Percentiles rank a stretch among this genome's conserved stretches.
Conservation (phyloP, 2,797 vertebrate genomes). For the Xiphophorus birchmanni region DNA sequence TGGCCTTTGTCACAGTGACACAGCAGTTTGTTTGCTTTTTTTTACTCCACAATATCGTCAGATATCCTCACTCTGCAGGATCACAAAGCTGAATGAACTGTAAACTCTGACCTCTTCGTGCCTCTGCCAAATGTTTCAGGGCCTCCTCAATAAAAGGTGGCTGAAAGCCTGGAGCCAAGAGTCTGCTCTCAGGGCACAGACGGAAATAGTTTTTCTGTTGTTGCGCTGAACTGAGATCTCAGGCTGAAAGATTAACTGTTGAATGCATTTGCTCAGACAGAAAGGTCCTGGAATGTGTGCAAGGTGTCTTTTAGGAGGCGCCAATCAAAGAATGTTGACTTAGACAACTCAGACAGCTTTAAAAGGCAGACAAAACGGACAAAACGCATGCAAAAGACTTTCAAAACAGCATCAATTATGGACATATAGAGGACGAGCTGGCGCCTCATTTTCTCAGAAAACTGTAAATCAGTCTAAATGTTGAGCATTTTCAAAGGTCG, state of each 20-base stretch:
- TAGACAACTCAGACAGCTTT: background rate
- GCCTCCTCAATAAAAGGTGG: constrained; percentile 5
- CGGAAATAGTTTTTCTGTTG: constrained; percentile 7
- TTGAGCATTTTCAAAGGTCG: background rate
- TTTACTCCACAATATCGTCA: background rate
- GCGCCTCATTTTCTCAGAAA: background rate
- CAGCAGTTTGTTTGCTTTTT: constrained; percentile 5
- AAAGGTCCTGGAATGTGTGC: constrained; percentile 32
- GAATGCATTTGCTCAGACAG: constrained; percentile 12
- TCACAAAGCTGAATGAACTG: background rate
- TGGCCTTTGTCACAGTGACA: constrained; percentile 36
- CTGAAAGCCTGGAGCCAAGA: constrained; percentile 15
- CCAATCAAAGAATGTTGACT: constrained; percentile 23
- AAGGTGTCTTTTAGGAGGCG: constrained; percentile 19
- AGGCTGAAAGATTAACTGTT: constrained; percentile 9
- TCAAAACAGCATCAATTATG: background rate
- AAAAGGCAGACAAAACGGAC: background rate
- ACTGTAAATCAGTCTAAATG: background rate
- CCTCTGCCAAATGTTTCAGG: constrained; percentile 1
- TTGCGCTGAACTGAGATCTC: constrained; percentile 9
- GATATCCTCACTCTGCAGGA: background rate
- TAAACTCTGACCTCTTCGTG: constrained; percentile 13
- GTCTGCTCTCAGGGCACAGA: constrained; percentile 4
- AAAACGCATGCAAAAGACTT: background rate
- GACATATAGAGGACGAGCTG: background rate